Evolutionary conservation across 2,113 vertebrate genomes (phyloP), one percentile per base, ranked within the genome.

Genomic region (Nannospalax galili): DNA sequence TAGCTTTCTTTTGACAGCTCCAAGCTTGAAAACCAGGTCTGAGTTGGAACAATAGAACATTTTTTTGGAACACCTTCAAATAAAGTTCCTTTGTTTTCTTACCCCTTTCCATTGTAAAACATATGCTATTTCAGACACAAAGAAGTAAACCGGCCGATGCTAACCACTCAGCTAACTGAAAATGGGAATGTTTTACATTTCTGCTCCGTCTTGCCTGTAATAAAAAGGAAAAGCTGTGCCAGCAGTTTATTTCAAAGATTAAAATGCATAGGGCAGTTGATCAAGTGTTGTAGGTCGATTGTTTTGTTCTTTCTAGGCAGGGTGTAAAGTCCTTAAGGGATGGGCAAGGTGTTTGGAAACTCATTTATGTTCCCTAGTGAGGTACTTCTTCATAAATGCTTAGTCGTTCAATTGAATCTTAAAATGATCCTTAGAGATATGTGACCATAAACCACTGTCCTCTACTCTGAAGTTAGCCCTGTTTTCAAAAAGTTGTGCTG

Each of bases 401-500:
- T 88, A n/a, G 7, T 91, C 93, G 67, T 62, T 77, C 30, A 93
- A 93, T 67, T 84, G 80, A 70, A 17, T 74, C 90, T 91, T 92
- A 32, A 93, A 94, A 74, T 35, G 22, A 82, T 62, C 84, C 52
- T 22, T 74, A 48, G 64, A 32, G 40, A 69, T 14, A 70, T 1
- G 32, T 79, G 12, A 70, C 48, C 80, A 82, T 73, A 62, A 30
- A 45, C 4, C 9, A 12, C 70, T 42, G 62, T 37, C 5, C 17
- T 24, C 8, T 88, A 16, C 3, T 9, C 52, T 52, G 3, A 45
- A 78, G 52, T 75, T 88, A 52, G 74, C 19, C n/a, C 58, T 92
- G 60, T 64, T 94, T 87, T 77, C 72, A 60, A 4, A 14, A 89
- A 84, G 56, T 74, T 40, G 30, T 11, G 42, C 75, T 78, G 30